These are phyloP conservation scores for Palythoa grandiflora DNA, from an alignment of 92 coral and sea anemone genomes.

Conservation along the genomic window DNA sequence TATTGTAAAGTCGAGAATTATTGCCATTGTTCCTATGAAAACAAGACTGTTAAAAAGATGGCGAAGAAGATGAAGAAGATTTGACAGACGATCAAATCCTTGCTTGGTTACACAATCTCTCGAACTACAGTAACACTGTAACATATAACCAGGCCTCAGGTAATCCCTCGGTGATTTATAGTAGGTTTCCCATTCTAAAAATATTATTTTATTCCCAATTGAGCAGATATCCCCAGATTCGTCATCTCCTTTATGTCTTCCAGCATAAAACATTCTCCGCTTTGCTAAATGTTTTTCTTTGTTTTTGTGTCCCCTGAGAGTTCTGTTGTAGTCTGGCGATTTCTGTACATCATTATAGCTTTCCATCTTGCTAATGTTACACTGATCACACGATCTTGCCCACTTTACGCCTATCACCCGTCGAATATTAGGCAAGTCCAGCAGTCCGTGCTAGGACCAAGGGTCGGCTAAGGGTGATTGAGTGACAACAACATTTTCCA, in stretches of 20 bases:
- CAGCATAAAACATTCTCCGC: neutral
- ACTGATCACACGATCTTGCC: neutral
- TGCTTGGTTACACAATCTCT: neutral
- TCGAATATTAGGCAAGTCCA: neutral
- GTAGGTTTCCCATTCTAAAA: neutral
- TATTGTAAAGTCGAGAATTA: neutral
- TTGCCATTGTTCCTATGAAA: neutral
- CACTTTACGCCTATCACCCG: conserved; percentile 1
- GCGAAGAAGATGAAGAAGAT: neutral
- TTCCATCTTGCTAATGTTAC: neutral
- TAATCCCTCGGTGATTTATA: neutral
- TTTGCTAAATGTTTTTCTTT: neutral
- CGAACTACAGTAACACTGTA: too few species aligned
- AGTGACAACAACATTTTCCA: neutral
- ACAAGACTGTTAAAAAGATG: neutral
- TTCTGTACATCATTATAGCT: neutral
- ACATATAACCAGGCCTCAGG: neutral
- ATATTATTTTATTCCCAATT: neutral
- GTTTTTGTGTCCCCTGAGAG: neutral
- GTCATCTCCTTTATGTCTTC: neutral
- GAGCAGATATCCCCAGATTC: neutral
- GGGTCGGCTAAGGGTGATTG: neutral
- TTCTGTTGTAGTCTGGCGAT: neutral
- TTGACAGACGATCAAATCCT: neutral
- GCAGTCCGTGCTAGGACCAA: neutral